phyloP scores from a whole-genome alignment of 2,113 vertebrate species.

The Cyrtonyx montezumae region DNA sequence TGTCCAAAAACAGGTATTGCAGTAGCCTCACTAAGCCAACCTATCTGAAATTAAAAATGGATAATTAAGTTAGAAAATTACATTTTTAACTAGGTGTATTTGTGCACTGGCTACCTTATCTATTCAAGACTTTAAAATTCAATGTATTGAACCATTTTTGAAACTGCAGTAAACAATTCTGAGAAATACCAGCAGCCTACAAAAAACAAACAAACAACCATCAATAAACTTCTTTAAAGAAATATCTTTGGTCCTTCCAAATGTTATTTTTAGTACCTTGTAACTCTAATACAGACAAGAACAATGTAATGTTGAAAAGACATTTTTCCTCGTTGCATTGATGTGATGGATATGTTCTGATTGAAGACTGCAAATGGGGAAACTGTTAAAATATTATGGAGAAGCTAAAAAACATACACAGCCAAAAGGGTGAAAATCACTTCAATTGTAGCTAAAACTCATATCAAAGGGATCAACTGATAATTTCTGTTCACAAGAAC shows the following conservation, averaged over 20 bases:
- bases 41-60: constrained; percentile 66
- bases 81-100: neutral
- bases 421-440: neutral
- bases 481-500: neutral
- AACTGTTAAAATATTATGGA: neutral
- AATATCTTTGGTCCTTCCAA: neutral
- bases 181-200: neutral
- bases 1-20: constrained; percentile 86
- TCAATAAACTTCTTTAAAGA: neutral
- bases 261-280: neutral
- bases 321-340: neutral
- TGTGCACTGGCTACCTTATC: neutral
- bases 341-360: neutral
- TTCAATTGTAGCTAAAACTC: neutral
- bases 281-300: neutral
- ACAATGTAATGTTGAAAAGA: neutral
- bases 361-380: neutral
- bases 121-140: neutral
- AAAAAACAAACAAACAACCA: neutral
- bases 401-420: neutral
- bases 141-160: neutral
- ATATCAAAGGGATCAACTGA: neutral
- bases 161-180: neutral
- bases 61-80: neutral
- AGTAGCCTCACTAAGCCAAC: constrained; percentile 84